These are phyloP conservation scores for Xiphophorus maculatus DNA, from an alignment of 2,113 vertebrate species.

Conservation along the genomic window DNA sequence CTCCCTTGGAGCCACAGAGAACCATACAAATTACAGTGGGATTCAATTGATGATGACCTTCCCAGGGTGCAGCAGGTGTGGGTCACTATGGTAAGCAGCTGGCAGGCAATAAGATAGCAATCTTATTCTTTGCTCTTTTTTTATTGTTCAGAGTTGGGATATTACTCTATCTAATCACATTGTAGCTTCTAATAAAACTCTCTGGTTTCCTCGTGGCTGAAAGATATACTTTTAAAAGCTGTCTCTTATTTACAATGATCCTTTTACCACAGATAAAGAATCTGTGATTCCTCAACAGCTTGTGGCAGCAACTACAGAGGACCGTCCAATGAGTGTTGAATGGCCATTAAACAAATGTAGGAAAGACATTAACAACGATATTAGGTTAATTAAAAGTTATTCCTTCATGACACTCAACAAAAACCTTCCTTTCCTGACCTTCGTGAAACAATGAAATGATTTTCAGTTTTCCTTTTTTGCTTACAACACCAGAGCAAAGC, in stretches of 20 bases:
- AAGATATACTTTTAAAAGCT: background rate
- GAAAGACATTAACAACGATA: background rate
- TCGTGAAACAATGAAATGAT: too few species aligned
- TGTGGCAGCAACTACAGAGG: slow-evolving; percentile 30
- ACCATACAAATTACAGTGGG: slow-evolving; percentile 39
- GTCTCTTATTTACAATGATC: slow-evolving; percentile 1
- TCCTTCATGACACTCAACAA: too few species aligned
- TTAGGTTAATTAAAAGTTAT: background rate
- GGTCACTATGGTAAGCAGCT: slow-evolving; percentile 58
- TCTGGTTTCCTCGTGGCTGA: background rate
- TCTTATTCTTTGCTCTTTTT: background rate
- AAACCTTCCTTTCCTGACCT: too few species aligned
- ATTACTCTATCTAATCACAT: background rate
- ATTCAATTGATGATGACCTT: slow-evolving; percentile 62
- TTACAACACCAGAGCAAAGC: too few species aligned
- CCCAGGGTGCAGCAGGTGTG: slow-evolving; percentile 52
- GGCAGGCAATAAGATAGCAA: slow-evolving; percentile 20
- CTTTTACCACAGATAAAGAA: slow-evolving; percentile 13
- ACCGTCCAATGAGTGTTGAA: slow-evolving; percentile 16
- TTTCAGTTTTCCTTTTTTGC: too few species aligned
- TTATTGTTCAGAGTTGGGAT: background rate
- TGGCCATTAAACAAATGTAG: background rate
- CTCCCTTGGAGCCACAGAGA: slow-evolving; percentile 36
- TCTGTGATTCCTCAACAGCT: background rate
- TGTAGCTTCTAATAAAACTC: background rate